phyloP scores from a whole-genome alignment of 2,888 invertebrate genomes.

The Thymelicus sylvestris region DNA sequence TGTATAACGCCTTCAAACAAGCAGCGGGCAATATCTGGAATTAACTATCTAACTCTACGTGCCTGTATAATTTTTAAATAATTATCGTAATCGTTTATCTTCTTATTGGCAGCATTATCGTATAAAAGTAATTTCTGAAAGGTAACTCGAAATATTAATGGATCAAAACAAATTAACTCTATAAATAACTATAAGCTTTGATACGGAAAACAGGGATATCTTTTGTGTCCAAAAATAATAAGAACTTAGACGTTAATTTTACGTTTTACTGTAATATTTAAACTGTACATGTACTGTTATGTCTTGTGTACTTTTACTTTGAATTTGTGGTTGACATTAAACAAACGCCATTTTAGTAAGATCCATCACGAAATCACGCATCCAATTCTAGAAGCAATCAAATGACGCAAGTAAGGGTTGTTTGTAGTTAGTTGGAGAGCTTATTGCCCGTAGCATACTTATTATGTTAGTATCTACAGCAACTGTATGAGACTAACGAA shows the following conservation, averaged over 20 bases:
- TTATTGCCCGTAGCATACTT: not conserved
- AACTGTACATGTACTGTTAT: too few relatives aligned
- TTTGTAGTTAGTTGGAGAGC: slow-evolving; percentile 4
- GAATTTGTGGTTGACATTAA: too few relatives aligned
- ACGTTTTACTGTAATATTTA: too few relatives aligned
- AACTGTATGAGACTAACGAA: not conserved
- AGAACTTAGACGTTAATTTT: too few relatives aligned
- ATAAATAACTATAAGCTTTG: too few relatives aligned
- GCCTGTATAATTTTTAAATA: slow-evolving; percentile 6
- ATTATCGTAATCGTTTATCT: not conserved
- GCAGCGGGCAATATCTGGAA: not conserved
- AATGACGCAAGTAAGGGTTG: not conserved
- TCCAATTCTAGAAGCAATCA: slow-evolving; percentile 1
- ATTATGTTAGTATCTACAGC: not conserved
- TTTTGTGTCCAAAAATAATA: too few relatives aligned
- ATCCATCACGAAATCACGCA: not conserved
- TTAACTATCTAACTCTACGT: slow-evolving; percentile 4
- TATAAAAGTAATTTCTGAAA: not conserved
- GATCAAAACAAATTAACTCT: not conserved
- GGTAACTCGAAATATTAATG: not conserved
- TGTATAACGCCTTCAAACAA: slow-evolving; percentile 17
- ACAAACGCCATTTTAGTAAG: too few relatives aligned
- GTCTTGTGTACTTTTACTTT: too few relatives aligned
- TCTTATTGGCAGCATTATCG: not conserved
- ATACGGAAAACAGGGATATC: too few relatives aligned